Conservation (phyloP, 37 sponge, comb jelly and placozoan genomes). For the Lycopodina hypogea region DNA sequence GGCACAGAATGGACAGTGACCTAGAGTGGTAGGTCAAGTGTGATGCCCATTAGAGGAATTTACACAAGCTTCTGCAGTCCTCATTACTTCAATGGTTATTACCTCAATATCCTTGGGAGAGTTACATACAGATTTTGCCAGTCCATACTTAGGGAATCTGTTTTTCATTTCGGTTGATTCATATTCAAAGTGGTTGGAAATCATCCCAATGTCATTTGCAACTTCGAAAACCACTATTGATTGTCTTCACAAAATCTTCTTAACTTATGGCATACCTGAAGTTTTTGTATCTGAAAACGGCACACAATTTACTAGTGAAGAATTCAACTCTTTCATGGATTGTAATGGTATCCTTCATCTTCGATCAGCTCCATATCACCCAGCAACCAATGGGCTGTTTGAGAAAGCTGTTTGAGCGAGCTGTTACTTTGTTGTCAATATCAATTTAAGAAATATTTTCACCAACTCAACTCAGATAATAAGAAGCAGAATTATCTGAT, state of each 20-base stretch:
- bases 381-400: constrained; percentile 9
- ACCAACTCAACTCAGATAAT: too few species aligned
- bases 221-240: constrained; percentile 1
- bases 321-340: constrained; percentile 5
- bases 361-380: not conserved
- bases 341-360: constrained; percentile 8
- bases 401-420: too few species aligned
- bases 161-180: constrained; percentile 25
- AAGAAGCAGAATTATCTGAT: too few species aligned
- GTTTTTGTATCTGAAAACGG: constrained; percentile 29
- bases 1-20: constrained; percentile 16
- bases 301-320: constrained; percentile 18
- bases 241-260: constrained; percentile 1
- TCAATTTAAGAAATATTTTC: too few species aligned
- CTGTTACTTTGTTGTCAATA: too few species aligned
- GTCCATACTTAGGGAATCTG: constrained; percentile 6
- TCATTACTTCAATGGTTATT: not conserved
- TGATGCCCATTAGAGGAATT: constrained; percentile 2
- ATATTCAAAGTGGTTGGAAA: constrained; percentile 19
- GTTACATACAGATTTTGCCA: constrained; percentile 20
- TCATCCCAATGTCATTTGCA: not conserved
- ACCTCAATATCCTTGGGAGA: not conserved
- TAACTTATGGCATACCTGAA: constrained; percentile 32
- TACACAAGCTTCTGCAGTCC: not conserved
- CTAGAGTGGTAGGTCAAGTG: not conserved